These are phyloP conservation scores for Mythimna pallens DNA, from an alignment of 2,888 invertebrate species.

Conservation along the genomic window DNA sequence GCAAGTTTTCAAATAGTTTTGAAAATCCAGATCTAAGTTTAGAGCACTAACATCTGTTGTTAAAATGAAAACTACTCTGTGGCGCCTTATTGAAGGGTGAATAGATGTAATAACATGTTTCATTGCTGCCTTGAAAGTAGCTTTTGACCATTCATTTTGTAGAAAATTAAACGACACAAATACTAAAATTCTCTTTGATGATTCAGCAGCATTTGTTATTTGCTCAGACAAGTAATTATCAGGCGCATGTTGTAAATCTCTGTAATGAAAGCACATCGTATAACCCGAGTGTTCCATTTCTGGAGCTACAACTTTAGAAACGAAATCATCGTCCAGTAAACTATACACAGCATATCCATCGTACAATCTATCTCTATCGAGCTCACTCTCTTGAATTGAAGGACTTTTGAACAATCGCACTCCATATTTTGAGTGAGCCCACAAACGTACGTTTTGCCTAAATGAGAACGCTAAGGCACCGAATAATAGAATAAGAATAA, in stretches of 20 bases:
- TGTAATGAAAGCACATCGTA: conserved; percentile 93
- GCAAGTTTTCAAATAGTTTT: conserved; percentile 93
- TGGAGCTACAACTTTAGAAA: conserved; percentile 92
- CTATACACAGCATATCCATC: conserved; percentile 97
- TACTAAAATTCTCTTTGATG: conserved; percentile 93
- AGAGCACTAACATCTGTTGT: conserved; percentile 93
- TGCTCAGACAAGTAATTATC: conserved; percentile 92
- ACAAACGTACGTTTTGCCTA: conserved; percentile 94
- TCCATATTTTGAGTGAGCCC: conserved; percentile 95
- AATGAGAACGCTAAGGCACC: conserved; percentile 94
- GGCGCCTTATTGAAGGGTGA: conserved; percentile 92
- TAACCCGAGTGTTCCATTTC: conserved; percentile 93
- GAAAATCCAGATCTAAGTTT: conserved; percentile 94
- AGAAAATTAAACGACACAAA: conserved; percentile 95
- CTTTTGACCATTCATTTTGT: conserved; percentile 95
- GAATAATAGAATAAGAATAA: conserved; percentile 93
- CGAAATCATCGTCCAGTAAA: conserved; percentile 94
- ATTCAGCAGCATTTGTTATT: conserved; percentile 91
- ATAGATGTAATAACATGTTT: conserved; percentile 93
- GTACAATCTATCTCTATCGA: conserved; percentile 93
- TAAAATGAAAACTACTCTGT: conserved; percentile 90
- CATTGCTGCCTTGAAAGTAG: conserved; percentile 95
- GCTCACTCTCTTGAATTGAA: conserved; percentile 90
- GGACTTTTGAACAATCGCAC: conserved; percentile 93
- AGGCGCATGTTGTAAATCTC: conserved; percentile 91